phyloP scores from a whole-genome alignment of 1,140 invertebrate genomes.

The Zaprionus inermis region DNA sequence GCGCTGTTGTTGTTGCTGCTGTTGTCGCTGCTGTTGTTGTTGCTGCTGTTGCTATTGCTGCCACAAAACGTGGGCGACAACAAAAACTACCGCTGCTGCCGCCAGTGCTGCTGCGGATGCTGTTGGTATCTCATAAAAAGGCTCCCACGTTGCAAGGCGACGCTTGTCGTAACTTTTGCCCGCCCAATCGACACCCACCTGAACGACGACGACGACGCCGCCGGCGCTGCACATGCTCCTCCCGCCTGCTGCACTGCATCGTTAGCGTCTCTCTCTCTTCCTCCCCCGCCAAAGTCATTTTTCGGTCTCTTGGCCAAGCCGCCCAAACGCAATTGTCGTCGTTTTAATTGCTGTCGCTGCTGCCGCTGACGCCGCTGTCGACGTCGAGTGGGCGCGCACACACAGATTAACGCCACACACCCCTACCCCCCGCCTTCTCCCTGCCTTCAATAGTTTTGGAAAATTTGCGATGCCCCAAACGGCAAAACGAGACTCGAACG shows the following conservation, averaged over 20 bases:
- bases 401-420: constrained; percentile 69
- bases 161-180: constrained; percentile 65
- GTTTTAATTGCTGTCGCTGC: constrained; percentile 70
- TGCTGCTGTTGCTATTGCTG: constrained; percentile 19
- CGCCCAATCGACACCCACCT: constrained; percentile 40
- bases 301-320: constrained; percentile 49
- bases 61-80: constrained; percentile 59
- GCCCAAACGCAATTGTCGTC: constrained; percentile 72
- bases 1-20: constrained; percentile 14
- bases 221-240: constrained; percentile 21
- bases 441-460: constrained; percentile 57
- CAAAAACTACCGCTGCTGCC: constrained; percentile 1
- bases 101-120: constrained; percentile 6
- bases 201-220: constrained; percentile 40
- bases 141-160: constrained; percentile 49
- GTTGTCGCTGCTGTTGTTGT: constrained; percentile 2
- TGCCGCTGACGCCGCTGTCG: constrained; percentile 17
- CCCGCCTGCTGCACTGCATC: constrained; percentile 24
- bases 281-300: constrained; percentile 37
- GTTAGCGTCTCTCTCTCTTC: constrained; percentile 40
- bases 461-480: constrained; percentile 27
- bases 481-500: neutral
- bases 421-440: neutral
- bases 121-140: constrained; percentile 13
- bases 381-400: constrained; percentile 57